Evolutionary conservation across 2,888 invertebrate species (phyloP).

Genomic region (Imbricaverruca yamaguchii): DNA sequence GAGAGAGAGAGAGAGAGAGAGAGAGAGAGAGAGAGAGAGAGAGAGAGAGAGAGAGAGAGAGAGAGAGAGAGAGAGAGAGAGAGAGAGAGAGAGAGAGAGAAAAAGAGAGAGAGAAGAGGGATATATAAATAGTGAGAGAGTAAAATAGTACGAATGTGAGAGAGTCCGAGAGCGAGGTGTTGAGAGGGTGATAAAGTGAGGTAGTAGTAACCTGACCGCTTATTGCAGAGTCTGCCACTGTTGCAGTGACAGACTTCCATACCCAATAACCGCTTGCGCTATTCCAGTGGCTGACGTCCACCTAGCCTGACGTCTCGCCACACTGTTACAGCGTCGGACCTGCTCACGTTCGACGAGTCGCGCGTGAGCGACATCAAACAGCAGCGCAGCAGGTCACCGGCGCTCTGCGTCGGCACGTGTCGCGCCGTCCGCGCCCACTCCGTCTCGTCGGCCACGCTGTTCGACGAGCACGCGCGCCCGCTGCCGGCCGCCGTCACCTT

Average conservation of each 20-base stretch:
- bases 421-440: background rate
- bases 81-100: no score
- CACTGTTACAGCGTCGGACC: background rate
- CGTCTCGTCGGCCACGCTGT: background rate
- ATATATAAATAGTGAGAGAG: no score
- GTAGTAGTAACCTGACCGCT: no score
- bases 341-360: conserved; percentile 8
- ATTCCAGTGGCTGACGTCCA: no score
- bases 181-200: no score
- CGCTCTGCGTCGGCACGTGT: background rate
- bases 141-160: no score
- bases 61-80: no score
- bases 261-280: background rate
- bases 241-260: background rate
- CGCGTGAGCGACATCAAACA: conserved; percentile 5
- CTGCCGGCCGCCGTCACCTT: background rate
- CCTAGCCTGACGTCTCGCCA: background rate
- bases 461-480: background rate
- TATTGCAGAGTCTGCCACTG: background rate
- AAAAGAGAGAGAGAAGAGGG: no score
- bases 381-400: background rate
- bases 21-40: no score
- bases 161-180: no score
- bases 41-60: no score
- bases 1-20: no score